Base-by-base conservation (phyloP, 2,113 vertebrate species). In the Pelobates fuscus region DNA sequence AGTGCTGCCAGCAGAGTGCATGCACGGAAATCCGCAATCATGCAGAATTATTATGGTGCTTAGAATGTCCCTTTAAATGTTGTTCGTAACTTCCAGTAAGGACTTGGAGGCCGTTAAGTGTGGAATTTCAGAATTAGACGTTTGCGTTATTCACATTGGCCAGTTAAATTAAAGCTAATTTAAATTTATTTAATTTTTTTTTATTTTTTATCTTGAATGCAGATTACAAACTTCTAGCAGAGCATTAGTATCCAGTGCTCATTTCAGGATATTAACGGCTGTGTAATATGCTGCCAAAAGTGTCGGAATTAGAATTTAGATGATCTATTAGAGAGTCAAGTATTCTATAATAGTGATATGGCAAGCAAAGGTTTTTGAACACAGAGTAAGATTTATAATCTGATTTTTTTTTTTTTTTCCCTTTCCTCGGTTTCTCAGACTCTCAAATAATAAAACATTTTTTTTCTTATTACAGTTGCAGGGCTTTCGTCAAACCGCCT, bases 161-260 rank as follows among this genome's bases (percentile, higher is more conserved):
- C n/a, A n/a, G n/a, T n/a, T n/a, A n/a, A n/a, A n/a, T n/a, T n/a
- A n/a, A n/a, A n/a, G n/a, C n/a, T n/a, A n/a, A n/a, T n/a, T n/a
- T n/a, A n/a, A n/a, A n/a, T n/a, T n/a, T n/a, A n/a, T n/a, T n/a
- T n/a, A n/a, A n/a, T n/a, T n/a, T n/a, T n/a, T n/a, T n/a, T n/a
- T n/a, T n/a, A n/a, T n/a, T n/a, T n/a, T 32, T 68, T 26, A 69
- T 57, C 49, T 37, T 32, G 21, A 57, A 69, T 69, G 30, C 49
- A 43, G n/a, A 70, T 55, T 43, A 11, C 49, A 55, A 23, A 21
- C 30, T 43, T 2, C 6, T 26, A 43, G 25, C 54, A 18, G 8
- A 18, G 67, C 1, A 6, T 52, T 29, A 20, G 49, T 8, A 21
- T 55, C 52, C 18, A 18, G 12, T 14, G 44, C 11, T 14, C 67